These are phyloP conservation scores for Callosobruchus maculatus DNA, from an alignment of 2,888 invertebrate genomes.

Conservation along the genomic window DNA sequence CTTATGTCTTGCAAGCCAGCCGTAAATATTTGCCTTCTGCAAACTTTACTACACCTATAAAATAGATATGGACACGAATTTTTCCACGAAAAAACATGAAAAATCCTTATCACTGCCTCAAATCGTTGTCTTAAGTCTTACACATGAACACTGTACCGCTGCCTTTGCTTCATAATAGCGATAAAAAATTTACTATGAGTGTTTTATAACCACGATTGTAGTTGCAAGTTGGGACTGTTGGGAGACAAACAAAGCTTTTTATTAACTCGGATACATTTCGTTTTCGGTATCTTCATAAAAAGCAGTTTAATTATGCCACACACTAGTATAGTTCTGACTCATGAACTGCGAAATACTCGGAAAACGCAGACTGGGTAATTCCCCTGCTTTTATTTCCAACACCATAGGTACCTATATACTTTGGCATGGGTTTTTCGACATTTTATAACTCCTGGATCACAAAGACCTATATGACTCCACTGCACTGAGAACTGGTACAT, in stretches of 20 bases:
- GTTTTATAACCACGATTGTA: not conserved
- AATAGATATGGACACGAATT: not conserved
- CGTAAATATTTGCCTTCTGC: not conserved
- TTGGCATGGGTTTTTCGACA: too few relatives aligned
- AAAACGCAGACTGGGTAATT: too few relatives aligned
- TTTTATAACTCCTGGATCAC: too few relatives aligned
- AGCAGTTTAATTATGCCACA: too few relatives aligned
- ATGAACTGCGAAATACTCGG: too few relatives aligned
- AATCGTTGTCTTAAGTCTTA: not conserved
- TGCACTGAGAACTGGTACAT: too few relatives aligned
- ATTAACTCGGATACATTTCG: not conserved
- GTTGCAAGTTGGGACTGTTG: not conserved
- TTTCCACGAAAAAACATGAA: not conserved
- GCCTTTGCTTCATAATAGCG: not conserved
- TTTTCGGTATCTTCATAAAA: not conserved
- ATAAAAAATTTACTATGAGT: not conserved
- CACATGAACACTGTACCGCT: not conserved
- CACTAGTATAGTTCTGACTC: too few relatives aligned
- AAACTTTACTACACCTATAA: not conserved
- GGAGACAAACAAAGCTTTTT: too few relatives aligned
- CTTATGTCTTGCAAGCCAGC: not conserved
- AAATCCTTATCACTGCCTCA: not conserved
- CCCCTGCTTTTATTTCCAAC: too few relatives aligned
- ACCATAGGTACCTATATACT: too few relatives aligned
- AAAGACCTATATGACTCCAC: too few relatives aligned